Evolutionary conservation across 2,888 invertebrate species (phyloP), one percentile per base, ranked within the genome.

Genomic region (Tinea semifulvella): DNA sequence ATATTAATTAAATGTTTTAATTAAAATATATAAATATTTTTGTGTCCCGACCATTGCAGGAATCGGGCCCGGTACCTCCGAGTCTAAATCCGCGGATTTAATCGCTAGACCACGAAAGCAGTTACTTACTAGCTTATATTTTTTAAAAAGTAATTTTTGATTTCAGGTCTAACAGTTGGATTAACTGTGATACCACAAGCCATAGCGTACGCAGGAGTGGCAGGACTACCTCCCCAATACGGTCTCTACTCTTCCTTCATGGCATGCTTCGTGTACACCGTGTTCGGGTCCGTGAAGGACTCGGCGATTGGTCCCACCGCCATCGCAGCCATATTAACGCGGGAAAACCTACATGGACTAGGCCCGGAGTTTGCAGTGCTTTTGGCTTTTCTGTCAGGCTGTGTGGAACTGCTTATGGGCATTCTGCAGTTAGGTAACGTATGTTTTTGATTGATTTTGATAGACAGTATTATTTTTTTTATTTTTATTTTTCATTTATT

Each of bases 201-300:
- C 8, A 92, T 93, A 49, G 92, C 92, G 1, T 92, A 92, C 70
- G 92, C 91, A 2, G 84, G 86, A 17, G 88, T 93, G 35, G 92
- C 92, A 6, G 92, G 92, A 47, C 81, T 90, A 19, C 85, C 86
- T 0, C 83, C 86, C 11, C 75, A 83, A 86, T 94, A 94, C 73
- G 97, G 97, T 0, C 83, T 97, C 3, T 97, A 96, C 74, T 95
- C 96, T 1, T 90, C 95, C 0, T 96, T 96, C 79, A 91, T 96
- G 89, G 95, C 94, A 2, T 93, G 94, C 69, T 95, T 96, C 75
- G 85, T 95, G 35, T 97, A 97, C 74, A 88, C 92, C 18, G 75
- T 95, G 49, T 88, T 97, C 60, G 96, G 96, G 11, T 90, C 90
- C 50, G 86, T 86, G 56, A 88, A 88, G 60, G 88, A 89, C 57